These are phyloP conservation scores for Neuroterus valhalla DNA, from an alignment of 1,140 invertebrate species.

Conservation along the genomic window DNA sequence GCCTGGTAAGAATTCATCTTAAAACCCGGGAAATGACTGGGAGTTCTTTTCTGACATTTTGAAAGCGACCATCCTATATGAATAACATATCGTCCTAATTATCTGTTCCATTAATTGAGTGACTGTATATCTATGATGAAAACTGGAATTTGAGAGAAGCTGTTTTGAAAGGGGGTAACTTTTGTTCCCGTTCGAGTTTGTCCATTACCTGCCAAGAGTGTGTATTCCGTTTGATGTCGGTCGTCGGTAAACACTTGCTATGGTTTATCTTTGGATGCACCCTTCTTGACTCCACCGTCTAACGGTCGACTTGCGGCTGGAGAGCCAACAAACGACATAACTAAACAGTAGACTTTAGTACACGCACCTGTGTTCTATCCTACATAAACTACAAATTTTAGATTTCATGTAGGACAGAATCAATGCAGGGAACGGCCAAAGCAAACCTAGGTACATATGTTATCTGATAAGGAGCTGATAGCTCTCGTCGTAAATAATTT, in stretches of 20 bases:
- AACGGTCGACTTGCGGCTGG: slow-evolving; percentile 44
- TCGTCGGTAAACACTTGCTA: slow-evolving; percentile 57
- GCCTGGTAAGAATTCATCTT: no score
- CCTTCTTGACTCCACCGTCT: slow-evolving; percentile 43
- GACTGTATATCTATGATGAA: background rate
- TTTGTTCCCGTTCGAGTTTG: slow-evolving; percentile 32
- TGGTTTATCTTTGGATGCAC: slow-evolving; percentile 54
- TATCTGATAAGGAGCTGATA: slow-evolving; percentile 14
- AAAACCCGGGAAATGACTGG: no score
- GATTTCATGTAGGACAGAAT: background rate
- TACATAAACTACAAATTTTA: background rate
- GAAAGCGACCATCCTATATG: no score
- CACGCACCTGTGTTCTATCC: slow-evolving; percentile 6
- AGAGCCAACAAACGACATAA: slow-evolving; percentile 36
- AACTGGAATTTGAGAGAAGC: background rate
- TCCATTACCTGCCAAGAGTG: slow-evolving; percentile 57
- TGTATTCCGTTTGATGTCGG: slow-evolving; percentile 59
- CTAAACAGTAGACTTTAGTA: slow-evolving; percentile 32
- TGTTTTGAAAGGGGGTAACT: slow-evolving; percentile 11
- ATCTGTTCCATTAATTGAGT: background rate
- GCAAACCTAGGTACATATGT: background rate
- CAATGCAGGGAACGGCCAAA: slow-evolving; percentile 7
- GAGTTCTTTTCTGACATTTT: no score
- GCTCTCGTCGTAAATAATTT: slow-evolving; percentile 12
- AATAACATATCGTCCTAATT: no score